Evolutionary conservation across 2,113 vertebrate species (phyloP), one percentile per base, ranked within the genome.

Genomic region (Calcarius ornatus): DNA sequence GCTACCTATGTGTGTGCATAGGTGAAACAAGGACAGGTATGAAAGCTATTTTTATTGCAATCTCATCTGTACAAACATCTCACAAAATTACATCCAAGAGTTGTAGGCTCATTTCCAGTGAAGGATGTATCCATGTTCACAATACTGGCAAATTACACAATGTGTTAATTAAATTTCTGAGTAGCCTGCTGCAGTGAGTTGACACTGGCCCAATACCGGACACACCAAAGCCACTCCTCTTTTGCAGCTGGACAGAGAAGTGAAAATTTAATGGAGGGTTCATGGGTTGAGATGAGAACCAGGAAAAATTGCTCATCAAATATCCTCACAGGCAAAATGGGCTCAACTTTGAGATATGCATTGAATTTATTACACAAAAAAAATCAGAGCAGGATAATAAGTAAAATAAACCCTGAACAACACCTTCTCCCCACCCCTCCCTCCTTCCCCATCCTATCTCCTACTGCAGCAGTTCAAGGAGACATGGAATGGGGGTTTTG

Each of bases 261-360:
- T 27, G 11, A 60, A 60, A 28, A 77, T 51, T 37, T 43, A 56
- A 30, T 0, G 0, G 22, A 60, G 7, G 5, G 6, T 43, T 43
- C 14, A 37, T 38, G 37, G 11, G 14, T 51, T 60, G 45, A 51
- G 15, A 33, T 51, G 27, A 68, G 6, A 15, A 69, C 33, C 3
- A 8, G 45, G 18, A 51, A 15, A 68, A 35, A 69, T 43, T 11
- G 3, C 15, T 60, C 18, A 22, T 51, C 18, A 60, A 43, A 60
- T 37, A 37, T 11, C 0, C 0, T 15, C 22, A 33, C 5, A 7
- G 14, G 17, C 11, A 68, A 60, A 59, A 33, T 0, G 0, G 22
- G 11, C 15, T 77, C 19, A 22, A 33, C 20, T 27, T 33, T 28
- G 33, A 60, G 37, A 27, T 33, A 37, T 33, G 7, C 9, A 14